Percentiles rank a stretch among this genome's conserved stretches.
Conservation (phyloP, 1,140 invertebrate species). For the Bombus pyrosoma region DNA sequence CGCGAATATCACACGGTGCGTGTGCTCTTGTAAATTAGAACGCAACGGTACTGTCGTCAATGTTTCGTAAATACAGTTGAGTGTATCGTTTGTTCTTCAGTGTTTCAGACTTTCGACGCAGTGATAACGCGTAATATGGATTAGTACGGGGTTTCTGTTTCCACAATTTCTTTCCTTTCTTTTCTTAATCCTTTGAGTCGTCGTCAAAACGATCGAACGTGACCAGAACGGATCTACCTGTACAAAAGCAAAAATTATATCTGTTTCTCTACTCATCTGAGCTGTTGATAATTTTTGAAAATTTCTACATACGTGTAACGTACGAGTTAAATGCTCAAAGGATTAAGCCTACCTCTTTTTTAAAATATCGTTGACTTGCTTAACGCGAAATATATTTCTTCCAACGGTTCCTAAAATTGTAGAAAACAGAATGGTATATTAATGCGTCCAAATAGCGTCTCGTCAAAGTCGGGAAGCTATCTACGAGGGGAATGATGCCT, state of each 20-base stretch:
- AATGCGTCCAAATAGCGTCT: conserved; percentile 25
- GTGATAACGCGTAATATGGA: background rate
- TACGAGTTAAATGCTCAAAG: background rate
- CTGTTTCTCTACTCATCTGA: too few species aligned
- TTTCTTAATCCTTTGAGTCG: background rate
- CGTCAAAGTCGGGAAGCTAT: conserved; percentile 31
- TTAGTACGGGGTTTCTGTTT: conserved; percentile 15
- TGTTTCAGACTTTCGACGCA: background rate
- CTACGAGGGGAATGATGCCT: conserved; percentile 52
- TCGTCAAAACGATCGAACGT: background rate
- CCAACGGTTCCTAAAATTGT: conserved; percentile 15
- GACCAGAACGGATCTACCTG: too few species aligned
- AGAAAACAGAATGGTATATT: conserved; percentile 20
- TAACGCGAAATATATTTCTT: background rate
- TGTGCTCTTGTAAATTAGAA: conserved; percentile 36
- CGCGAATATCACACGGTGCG: background rate
- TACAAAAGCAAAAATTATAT: too few species aligned
- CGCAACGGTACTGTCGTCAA: conserved; percentile 7
- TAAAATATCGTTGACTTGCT: background rate
- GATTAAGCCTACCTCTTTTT: background rate
- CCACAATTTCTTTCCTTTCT: background rate
- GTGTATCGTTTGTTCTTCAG: background rate
- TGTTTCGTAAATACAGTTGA: background rate
- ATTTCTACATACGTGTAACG: background rate
- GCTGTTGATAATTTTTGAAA: background rate